These are phyloP conservation scores for Pristionchus arcanus DNA, from an alignment of 2,888 invertebrate species.

Conservation along the genomic window DNA sequence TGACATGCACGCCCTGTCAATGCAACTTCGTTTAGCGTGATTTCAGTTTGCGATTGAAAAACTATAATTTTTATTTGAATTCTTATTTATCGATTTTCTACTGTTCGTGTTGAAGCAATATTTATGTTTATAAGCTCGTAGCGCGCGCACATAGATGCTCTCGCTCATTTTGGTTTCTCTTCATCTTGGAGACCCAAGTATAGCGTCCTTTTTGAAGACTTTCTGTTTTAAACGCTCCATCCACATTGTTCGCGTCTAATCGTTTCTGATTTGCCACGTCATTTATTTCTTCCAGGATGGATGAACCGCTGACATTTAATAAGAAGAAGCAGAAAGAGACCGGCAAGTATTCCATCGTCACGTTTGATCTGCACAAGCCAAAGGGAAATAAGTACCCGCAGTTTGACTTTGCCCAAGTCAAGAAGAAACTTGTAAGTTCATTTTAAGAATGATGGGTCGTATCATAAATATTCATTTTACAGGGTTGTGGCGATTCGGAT, in stretches of 20 bases:
- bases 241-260: not conserved
- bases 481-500: conserved; percentile 20
- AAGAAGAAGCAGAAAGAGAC: conserved; percentile 53
- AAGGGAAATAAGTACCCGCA: conserved; percentile 23
- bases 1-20: not conserved
- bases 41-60: not conserved
- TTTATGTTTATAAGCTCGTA: not conserved
- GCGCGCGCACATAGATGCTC: not conserved
- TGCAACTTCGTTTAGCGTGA: not conserved
- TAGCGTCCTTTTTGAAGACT: not conserved
- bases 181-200: not conserved
- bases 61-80: not conserved
- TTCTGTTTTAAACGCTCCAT: not conserved
- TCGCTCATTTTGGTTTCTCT: not conserved
- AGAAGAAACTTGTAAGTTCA: conserved; percentile 26
- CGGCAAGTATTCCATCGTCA: conserved; percentile 41
- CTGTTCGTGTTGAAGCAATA: not conserved
- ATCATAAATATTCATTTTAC: not conserved
- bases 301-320: not conserved
- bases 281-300: conserved; percentile 30
- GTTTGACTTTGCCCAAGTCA: conserved; percentile 26
- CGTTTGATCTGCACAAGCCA: conserved; percentile 44
- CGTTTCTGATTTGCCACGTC: not conserved
- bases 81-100: not conserved
- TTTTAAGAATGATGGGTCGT: not conserved